Evolutionary conservation across 2,888 invertebrate genomes (phyloP).

Genomic region (Drosophila paracracens): DNA sequence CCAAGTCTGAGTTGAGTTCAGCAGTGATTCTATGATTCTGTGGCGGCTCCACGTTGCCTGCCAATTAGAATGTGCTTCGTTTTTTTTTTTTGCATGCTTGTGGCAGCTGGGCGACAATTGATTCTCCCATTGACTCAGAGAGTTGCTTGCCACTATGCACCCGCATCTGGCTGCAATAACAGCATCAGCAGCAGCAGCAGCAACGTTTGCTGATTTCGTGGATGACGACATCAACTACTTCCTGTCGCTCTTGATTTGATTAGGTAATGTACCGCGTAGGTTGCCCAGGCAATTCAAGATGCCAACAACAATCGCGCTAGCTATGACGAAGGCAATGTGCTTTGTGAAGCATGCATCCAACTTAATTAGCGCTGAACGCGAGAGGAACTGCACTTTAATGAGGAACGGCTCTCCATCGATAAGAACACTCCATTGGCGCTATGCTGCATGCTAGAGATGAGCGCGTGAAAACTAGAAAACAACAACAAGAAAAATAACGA

Average conservation of each 20-base stretch:
- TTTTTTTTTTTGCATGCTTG: constrained; percentile 28
- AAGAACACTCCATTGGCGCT: constrained; percentile 39
- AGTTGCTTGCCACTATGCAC: constrained; percentile 29
- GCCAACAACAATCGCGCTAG: not conserved
- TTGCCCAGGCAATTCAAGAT: constrained; percentile 9
- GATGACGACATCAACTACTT: constrained; percentile 58
- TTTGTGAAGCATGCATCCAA: constrained; percentile 58
- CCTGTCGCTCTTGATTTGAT: constrained; percentile 72
- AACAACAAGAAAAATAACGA: not conserved
- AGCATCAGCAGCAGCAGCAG: constrained; percentile 22
- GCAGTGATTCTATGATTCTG: not conserved
- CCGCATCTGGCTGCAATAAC: constrained; percentile 35
- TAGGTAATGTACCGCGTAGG: constrained; percentile 41
- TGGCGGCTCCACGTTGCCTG: constrained; percentile 43
- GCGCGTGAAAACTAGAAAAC: not conserved
- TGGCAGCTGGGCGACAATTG: constrained; percentile 46
- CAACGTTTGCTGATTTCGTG: constrained; percentile 46
- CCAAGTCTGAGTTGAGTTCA: constrained; percentile 3
- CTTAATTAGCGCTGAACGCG: constrained; percentile 60
- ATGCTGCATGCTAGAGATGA: not conserved
- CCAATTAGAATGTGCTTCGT: constrained; percentile 64
- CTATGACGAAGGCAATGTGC: constrained; percentile 4
- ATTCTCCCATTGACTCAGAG: constrained; percentile 3
- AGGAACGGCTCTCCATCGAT: constrained; percentile 57
- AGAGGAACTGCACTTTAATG: constrained; percentile 67